Conservation (phyloP, 2,113 vertebrate species). For the Cathartes aura region DNA sequence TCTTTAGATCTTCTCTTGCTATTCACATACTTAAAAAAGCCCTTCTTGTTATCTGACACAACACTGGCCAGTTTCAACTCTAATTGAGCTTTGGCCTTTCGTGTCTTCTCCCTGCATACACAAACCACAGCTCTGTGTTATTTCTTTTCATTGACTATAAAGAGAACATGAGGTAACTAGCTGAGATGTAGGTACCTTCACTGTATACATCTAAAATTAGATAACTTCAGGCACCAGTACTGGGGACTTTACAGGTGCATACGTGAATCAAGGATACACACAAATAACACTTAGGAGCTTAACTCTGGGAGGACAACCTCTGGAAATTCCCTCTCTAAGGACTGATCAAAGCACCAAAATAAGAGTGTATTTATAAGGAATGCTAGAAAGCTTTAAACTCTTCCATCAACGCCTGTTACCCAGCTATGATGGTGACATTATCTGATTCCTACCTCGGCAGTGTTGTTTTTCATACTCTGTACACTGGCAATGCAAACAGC, state of each 20-base stretch:
- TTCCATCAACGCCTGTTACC: background rate
- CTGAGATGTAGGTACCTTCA: background rate
- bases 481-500: background rate
- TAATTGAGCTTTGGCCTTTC: background rate
- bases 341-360: background rate
- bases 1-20: background rate
- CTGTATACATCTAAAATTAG: background rate
- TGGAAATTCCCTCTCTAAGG: background rate
- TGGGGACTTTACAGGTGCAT: background rate
- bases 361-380: background rate
- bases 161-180: background rate
- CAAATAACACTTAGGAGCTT: background rate
- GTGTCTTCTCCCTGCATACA: background rate
- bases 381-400: background rate
- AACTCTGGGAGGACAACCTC: background rate
- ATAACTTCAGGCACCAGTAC: background rate
- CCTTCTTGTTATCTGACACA: background rate
- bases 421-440: background rate
- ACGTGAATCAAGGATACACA: background rate
- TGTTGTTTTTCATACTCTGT: background rate
- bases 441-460: background rate
- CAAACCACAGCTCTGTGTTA: background rate
- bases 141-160: background rate
- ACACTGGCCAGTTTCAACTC: background rate
- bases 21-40: background rate